Evolutionary conservation across 2,113 vertebrate species (phyloP).

Genomic region (Oreotrochilus melanogaster): DNA sequence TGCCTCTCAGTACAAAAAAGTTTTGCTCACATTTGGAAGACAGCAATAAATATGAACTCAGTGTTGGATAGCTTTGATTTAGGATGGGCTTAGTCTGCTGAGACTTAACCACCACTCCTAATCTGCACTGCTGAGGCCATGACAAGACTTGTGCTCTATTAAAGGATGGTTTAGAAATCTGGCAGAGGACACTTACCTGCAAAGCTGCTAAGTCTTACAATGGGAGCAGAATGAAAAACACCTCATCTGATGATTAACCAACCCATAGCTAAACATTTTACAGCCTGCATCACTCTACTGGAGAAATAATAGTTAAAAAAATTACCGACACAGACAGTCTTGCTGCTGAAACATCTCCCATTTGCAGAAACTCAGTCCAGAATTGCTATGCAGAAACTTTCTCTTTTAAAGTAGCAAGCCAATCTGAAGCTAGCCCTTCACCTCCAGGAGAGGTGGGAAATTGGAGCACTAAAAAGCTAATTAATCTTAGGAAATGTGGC

Average conservation of each 20-base stretch:
- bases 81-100: not conserved
- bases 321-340: not conserved
- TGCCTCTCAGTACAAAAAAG: not conserved
- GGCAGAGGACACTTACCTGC: not conserved
- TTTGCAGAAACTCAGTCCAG: not conserved
- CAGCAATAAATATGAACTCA: not conserved
- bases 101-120: not conserved
- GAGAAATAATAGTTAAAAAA: not conserved
- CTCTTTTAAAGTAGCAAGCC: not conserved
- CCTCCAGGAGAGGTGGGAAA: not conserved
- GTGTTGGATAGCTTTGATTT: not conserved
- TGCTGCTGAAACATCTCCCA: accelerated
- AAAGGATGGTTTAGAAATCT: not conserved
- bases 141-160: not conserved
- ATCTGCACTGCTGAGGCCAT: not conserved
- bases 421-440: not conserved
- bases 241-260: not conserved
- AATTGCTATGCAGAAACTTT: not conserved
- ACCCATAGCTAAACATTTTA: not conserved
- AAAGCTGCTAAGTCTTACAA: not conserved
- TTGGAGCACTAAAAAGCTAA: not conserved
- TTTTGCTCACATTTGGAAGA: not conserved
- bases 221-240: not conserved
- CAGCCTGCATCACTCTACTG: not conserved
- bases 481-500: not conserved